Evolutionary conservation across 2,113 vertebrate genomes (phyloP).

Genomic region (Notarius lentiginosus): DNA sequence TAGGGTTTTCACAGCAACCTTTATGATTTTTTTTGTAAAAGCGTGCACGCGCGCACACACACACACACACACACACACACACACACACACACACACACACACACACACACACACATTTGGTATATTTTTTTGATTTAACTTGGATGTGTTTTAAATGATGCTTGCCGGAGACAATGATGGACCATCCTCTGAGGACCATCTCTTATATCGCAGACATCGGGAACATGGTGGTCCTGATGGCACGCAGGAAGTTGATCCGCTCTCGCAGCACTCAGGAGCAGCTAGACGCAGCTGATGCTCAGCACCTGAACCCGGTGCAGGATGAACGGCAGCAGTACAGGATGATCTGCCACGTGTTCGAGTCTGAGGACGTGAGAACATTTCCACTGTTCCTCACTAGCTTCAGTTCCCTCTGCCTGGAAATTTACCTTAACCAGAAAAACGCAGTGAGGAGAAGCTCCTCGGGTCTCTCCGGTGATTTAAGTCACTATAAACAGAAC

Average conservation of each 20-base stretch:
- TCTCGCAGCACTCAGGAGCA: slow-evolving; percentile 86
- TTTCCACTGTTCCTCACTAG: neutral
- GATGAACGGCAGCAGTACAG: slow-evolving; percentile 88
- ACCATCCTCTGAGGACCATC: slow-evolving; percentile 92
- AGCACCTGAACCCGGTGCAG: slow-evolving; percentile 72
- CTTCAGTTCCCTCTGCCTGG: neutral
- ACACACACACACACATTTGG: neutral
- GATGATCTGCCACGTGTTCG: slow-evolving; percentile 98
- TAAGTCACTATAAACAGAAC: neutral
- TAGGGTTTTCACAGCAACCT: neutral
- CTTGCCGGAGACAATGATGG: slow-evolving; percentile 91
- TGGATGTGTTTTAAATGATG: neutral
- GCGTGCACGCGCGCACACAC: neutral
- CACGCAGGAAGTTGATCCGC: slow-evolving; percentile 84
- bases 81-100: neutral
- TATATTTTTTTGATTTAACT: neutral
- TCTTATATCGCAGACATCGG: slow-evolving; percentile 98
- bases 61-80: no score
- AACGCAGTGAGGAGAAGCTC: neutral
- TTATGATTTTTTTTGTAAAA: neutral
- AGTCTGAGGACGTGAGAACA: slow-evolving; percentile 91
- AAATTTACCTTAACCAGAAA: neutral
- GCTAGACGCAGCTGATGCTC: slow-evolving; percentile 76
- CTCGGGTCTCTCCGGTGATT: neutral
- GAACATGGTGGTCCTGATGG: slow-evolving; percentile 96